These are phyloP conservation scores for Crocuta crocuta DNA, from an alignment of 2,113 vertebrate genomes.

Conservation along the genomic window DNA sequence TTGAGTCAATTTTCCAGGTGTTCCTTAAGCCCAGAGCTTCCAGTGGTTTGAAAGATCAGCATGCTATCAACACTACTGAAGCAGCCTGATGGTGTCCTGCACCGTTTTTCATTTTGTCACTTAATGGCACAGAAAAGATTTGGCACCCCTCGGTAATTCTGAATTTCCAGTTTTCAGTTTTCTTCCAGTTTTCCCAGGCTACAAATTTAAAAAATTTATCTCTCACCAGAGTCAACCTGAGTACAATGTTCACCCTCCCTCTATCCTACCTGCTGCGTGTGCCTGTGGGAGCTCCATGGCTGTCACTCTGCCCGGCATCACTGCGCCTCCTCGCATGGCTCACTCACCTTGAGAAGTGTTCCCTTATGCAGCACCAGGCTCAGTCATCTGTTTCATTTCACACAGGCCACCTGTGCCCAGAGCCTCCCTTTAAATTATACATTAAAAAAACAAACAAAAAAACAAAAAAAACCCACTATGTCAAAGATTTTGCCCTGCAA, in stretches of 20 bases:
- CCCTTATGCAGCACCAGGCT: rapidly evolving
- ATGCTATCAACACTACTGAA: neutral
- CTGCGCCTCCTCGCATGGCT: neutral
- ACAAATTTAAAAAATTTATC: neutral
- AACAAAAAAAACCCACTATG: neutral
- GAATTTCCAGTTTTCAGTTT: neutral
- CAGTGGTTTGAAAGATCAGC: neutral
- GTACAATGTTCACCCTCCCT: neutral
- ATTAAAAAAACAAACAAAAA: neutral
- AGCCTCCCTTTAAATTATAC: neutral
- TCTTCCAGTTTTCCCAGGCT: neutral
- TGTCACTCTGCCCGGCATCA: rapidly evolving
- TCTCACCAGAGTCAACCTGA: neutral
- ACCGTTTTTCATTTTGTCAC: neutral
- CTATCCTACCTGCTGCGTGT: neutral
- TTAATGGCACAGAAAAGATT: neutral
- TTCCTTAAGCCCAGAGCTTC: neutral
- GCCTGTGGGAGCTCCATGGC: neutral
- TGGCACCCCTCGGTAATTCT: neutral
- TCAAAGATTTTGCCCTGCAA: neutral
- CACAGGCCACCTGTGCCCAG: neutral
- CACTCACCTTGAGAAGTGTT: neutral
- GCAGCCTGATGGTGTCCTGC: neutral
- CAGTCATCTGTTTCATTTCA: neutral
- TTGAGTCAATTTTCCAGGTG: neutral